Conservation (phyloP, 2,797 vertebrate genomes). For the Oreochromis mossambicus region DNA sequence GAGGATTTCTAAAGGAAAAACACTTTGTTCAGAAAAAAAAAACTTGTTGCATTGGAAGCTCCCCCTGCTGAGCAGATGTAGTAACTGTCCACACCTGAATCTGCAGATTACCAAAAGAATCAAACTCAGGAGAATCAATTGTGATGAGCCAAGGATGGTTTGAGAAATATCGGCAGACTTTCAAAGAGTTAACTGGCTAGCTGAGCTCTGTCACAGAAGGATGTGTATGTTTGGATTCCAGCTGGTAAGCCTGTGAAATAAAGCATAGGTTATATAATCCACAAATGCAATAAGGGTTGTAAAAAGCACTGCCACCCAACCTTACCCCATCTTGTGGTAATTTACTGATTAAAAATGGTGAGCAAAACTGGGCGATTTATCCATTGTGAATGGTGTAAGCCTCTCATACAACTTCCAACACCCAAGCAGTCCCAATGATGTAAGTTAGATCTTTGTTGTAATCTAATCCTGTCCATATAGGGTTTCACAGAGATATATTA, state of each 20-base stretch:
- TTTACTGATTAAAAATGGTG: not conserved
- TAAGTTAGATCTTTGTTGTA: not conserved
- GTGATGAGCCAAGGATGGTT: not conserved
- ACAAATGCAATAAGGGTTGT: not conserved
- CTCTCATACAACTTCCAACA: not conserved
- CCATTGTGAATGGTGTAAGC: not conserved
- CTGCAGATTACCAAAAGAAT: not conserved
- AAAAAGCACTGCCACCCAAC: not conserved
- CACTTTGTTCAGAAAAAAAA: not conserved
- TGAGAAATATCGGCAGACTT: not conserved
- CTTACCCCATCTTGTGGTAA: not conserved
- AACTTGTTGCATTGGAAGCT: not conserved
- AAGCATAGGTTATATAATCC: fast-evolving
- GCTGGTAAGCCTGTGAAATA: not conserved
- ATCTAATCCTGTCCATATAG: not conserved
- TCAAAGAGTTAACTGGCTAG: not conserved
- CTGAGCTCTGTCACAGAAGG: not conserved
- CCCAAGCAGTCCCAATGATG: not conserved
- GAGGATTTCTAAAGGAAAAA: not conserved
- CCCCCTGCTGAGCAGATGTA: not conserved
- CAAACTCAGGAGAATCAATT: not conserved
- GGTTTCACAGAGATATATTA: not conserved
- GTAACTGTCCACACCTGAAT: not conserved
- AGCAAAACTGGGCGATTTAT: too few species aligned
- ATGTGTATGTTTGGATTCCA: not conserved